Evolutionary conservation across 1,140 invertebrate species (phyloP).

Genomic region (Cheumatopsyche charites): DNA sequence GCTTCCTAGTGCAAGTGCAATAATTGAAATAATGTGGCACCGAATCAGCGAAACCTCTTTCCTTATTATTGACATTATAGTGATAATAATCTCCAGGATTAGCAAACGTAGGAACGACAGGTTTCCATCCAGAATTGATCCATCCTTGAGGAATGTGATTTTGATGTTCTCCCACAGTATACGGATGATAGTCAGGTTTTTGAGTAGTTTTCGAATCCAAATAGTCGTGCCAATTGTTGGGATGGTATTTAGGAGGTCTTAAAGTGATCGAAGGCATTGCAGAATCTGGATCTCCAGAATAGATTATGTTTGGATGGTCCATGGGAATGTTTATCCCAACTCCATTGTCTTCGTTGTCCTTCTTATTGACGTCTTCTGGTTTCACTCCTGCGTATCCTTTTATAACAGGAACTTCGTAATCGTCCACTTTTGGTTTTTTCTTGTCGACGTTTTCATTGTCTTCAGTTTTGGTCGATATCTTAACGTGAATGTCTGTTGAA

Average conservation of each 20-base stretch:
- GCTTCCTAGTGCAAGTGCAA: slow-evolving; percentile 42
- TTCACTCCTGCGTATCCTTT: slow-evolving; percentile 45
- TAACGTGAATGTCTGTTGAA: slow-evolving; percentile 49
- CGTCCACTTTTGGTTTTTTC: slow-evolving; percentile 31
- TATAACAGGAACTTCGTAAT: slow-evolving; percentile 49
- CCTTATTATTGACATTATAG: slow-evolving; percentile 40
- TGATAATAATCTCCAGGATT: slow-evolving; percentile 40
- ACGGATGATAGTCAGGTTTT: slow-evolving; percentile 3
- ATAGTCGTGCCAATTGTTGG: slow-evolving; percentile 41
- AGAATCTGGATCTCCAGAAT: neutral
- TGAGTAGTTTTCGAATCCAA: neutral
- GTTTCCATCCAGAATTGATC: slow-evolving; percentile 38
- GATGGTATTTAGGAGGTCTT: slow-evolving; percentile 27
- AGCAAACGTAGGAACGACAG: neutral
- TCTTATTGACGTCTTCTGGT: slow-evolving; percentile 41
- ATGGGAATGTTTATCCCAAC: slow-evolving; percentile 4
- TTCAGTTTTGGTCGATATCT: slow-evolving; percentile 47
- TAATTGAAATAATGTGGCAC: slow-evolving; percentile 36
- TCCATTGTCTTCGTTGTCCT: slow-evolving; percentile 12
- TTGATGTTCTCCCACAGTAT: slow-evolving; percentile 21
- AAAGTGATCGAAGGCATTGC: slow-evolving; percentile 25
- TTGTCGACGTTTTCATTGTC: slow-evolving; percentile 32
- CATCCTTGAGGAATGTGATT: slow-evolving; percentile 38
- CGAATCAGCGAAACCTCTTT: slow-evolving; percentile 27
- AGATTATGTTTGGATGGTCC: neutral